A percentile compares a stretch with the other conserved stretches of the same genome.
Evolutionary conservation across 2,113 vertebrate genomes (phyloP).

Genomic region (Pandion haliaetus): DNA sequence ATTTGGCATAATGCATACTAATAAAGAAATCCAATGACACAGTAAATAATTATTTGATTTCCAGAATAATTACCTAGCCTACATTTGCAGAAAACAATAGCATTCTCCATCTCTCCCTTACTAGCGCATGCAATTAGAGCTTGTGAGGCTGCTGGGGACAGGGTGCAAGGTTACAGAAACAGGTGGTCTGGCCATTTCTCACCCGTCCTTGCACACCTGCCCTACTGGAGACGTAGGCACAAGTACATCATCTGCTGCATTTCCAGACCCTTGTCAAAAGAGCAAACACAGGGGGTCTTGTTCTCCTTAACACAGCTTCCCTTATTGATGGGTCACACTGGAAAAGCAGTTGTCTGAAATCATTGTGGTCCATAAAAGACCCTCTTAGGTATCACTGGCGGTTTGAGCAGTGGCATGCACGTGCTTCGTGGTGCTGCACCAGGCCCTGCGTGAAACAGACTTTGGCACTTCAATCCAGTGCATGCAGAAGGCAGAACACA

Average conservation of each 20-base stretch:
- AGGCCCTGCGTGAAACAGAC: background rate
- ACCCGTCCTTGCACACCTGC: background rate
- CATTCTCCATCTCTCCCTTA: background rate
- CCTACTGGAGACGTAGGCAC: background rate
- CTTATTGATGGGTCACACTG: background rate
- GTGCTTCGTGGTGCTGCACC: accelerated
- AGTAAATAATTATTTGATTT: background rate
- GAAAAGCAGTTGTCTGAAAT: background rate
- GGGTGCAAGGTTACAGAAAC: background rate
- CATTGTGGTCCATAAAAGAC: background rate
- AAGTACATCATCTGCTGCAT: background rate
- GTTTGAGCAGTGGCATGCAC: background rate
- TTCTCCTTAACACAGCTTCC: background rate
- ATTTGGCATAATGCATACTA: background rate
- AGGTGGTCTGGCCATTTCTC: background rate
- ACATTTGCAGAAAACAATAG: background rate
- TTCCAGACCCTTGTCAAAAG: background rate
- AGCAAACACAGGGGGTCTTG: background rate
- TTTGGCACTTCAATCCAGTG: too few relatives aligned
- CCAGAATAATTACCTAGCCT: background rate
- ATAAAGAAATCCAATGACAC: background rate
- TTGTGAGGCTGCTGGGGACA: background rate
- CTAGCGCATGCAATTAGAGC: background rate
- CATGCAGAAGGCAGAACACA: background rate
- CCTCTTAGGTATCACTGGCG: background rate